Evolutionary conservation across 2,888 invertebrate species (phyloP).

Genomic region (Habroteleia sp.): DNA sequence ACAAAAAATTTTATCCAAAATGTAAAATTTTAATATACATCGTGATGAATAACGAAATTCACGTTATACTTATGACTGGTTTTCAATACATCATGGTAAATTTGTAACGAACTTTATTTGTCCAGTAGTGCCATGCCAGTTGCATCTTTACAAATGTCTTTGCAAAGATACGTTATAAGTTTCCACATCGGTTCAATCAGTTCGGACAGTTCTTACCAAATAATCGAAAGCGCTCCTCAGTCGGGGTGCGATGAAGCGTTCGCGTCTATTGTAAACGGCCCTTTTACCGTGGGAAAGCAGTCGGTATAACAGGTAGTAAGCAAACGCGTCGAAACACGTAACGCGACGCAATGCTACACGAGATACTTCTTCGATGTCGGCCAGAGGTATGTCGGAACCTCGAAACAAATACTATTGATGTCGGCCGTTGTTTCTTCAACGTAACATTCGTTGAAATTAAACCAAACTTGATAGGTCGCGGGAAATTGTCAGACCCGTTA

Average conservation of each 20-base stretch:
- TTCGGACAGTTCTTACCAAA: slow-evolving; percentile 17
- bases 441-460: slow-evolving; percentile 41
- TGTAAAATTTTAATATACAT: too few relatives aligned
- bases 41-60: too few relatives aligned
- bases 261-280: slow-evolving; percentile 54
- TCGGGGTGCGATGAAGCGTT: slow-evolving; percentile 32
- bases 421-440: slow-evolving; percentile 27
- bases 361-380: slow-evolving; percentile 53
- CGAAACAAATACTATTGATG: slow-evolving; percentile 47
- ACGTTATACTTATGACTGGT: too few relatives aligned
- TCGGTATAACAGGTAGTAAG: slow-evolving; percentile 72
- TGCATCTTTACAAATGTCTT: too few relatives aligned
- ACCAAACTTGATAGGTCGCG: slow-evolving; percentile 19
- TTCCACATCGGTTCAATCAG: too few relatives aligned
- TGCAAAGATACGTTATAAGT: too few relatives aligned
- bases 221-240: slow-evolving; percentile 36
- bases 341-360: slow-evolving; percentile 56
- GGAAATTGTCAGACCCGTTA: slow-evolving; percentile 6
- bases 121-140: too few relatives aligned
- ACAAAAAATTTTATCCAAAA: too few relatives aligned
- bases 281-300: slow-evolving; percentile 69
- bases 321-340: slow-evolving; percentile 61
- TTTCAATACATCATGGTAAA: too few relatives aligned
- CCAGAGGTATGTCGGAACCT: slow-evolving; percentile 39
- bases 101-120: too few relatives aligned